A percentile compares a stretch with the other conserved stretches of the same genome.
phyloP scores from a whole-genome alignment of 2,888 invertebrate species.

The Acanthococcus lagerstroemiae region DNA sequence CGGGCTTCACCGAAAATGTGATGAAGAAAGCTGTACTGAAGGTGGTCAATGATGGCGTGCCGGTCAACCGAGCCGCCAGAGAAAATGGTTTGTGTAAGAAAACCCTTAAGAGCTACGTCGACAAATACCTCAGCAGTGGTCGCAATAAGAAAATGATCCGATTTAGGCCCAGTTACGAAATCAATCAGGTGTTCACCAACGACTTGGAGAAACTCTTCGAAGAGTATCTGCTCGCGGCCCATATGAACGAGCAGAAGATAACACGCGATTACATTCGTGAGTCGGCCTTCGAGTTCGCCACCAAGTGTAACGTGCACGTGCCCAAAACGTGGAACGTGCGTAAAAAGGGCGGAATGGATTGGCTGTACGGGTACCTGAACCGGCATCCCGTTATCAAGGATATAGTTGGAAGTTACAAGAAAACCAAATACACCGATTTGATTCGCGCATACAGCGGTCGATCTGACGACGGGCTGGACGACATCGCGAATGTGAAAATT shows the following conservation, averaged over 20 bases:
- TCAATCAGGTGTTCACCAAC: background rate
- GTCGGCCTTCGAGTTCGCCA: background rate
- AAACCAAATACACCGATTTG: background rate
- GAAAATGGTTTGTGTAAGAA: background rate
- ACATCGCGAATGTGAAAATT: background rate
- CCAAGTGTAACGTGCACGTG: background rate
- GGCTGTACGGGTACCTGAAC: background rate
- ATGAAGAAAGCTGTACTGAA: background rate
- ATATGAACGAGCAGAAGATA: background rate
- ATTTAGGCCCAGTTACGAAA: background rate
- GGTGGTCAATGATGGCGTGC: background rate
- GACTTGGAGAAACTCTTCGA: background rate
- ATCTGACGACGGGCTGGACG: background rate
- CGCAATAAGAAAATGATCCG: background rate
- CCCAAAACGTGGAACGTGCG: conserved; percentile 3
- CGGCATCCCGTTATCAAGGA: background rate
- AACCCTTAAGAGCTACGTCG: background rate
- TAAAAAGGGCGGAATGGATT: background rate
- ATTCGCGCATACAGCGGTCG: background rate
- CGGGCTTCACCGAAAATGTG: background rate
- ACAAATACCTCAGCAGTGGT: background rate
- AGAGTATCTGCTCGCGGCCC: background rate
- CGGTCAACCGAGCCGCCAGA: background rate
- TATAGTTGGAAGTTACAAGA: background rate
- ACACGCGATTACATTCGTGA: background rate